Conservation (phyloP, 2,797 vertebrate species). For the Clamator glandarius region DNA sequence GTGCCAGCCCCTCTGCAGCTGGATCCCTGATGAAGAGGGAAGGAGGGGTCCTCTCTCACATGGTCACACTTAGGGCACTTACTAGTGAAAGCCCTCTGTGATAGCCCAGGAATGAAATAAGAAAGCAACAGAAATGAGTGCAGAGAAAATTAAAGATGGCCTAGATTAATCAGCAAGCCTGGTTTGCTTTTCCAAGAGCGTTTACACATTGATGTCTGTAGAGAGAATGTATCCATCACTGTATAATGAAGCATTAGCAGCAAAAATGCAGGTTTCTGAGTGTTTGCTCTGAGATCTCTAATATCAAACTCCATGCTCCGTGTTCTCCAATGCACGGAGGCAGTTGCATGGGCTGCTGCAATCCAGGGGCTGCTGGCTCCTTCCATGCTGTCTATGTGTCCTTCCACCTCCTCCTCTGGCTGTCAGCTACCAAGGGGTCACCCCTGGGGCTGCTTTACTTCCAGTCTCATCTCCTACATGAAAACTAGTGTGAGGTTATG, state of each 20-base stretch:
- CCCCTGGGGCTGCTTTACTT: not conserved
- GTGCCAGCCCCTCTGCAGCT: not conserved
- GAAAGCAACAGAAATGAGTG: not conserved
- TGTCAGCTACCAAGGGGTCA: not conserved
- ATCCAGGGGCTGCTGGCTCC: too few species aligned
- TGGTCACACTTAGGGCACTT: not conserved
- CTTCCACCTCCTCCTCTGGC: not conserved
- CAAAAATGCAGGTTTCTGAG: not conserved
- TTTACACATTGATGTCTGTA: not conserved
- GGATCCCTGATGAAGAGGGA: not conserved
- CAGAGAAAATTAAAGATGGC: constrained; percentile 4
- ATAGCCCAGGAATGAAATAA: not conserved
- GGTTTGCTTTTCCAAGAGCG: not conserved
- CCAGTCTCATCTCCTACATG: not conserved
- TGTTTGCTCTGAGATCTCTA: not conserved
- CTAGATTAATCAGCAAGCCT: not conserved
- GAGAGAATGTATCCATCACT: not conserved
- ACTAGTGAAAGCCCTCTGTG: not conserved
- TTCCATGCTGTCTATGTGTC: rapidly evolving
- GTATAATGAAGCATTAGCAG: not conserved
- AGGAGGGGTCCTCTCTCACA: not conserved
- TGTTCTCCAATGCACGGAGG: not conserved
- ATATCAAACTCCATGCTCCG: not conserved
- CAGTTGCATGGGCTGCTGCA: too few species aligned
- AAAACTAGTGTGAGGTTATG: not conserved